These are phyloP conservation scores for Carettochelys insculpta DNA, from an alignment of 2,113 vertebrate species.

Conservation along the genomic window DNA sequence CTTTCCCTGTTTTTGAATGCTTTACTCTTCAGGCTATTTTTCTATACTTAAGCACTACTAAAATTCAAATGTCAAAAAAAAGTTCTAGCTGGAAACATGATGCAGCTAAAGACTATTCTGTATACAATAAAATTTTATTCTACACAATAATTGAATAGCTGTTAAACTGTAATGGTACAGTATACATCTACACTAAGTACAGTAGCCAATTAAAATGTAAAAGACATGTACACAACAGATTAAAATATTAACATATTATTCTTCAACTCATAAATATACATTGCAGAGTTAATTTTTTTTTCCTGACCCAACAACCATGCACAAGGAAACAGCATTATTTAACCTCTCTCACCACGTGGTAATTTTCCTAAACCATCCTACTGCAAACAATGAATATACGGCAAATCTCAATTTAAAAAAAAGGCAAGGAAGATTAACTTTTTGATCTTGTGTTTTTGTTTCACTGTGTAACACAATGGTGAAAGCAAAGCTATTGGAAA, in stretches of 20 bases:
- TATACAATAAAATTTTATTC: slow-evolving; percentile 42
- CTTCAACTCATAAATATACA: neutral
- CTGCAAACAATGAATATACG: slow-evolving; percentile 3
- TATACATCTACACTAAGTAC: slow-evolving; percentile 31
- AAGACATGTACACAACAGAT: slow-evolving; percentile 33
- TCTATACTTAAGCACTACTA: neutral
- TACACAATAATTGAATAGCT: slow-evolving; percentile 7
- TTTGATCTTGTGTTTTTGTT: neutral
- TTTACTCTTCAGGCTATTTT: neutral
- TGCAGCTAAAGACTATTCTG: slow-evolving; percentile 32
- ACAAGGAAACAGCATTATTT: neutral
- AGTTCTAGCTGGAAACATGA: slow-evolving; percentile 20
- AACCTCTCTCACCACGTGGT: neutral
- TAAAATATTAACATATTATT: neutral
- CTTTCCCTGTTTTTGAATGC: neutral
- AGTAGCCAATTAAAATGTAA: slow-evolving; percentile 46
- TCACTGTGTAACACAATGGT: neutral
- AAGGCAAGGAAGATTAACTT: neutral
- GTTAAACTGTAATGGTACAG: slow-evolving; percentile 41
- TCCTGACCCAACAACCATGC: neutral
- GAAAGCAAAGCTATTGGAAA: slow-evolving; percentile 53
- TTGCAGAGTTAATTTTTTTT: neutral
- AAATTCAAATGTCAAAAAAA: slow-evolving; percentile 19
- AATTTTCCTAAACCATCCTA: slow-evolving; percentile 12
- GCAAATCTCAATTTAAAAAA: neutral